A percentile compares a stretch with the other conserved stretches of the same genome.
Evolutionary conservation across 2,113 vertebrate species (phyloP).

Genomic region (Tonatia bakeri): DNA sequence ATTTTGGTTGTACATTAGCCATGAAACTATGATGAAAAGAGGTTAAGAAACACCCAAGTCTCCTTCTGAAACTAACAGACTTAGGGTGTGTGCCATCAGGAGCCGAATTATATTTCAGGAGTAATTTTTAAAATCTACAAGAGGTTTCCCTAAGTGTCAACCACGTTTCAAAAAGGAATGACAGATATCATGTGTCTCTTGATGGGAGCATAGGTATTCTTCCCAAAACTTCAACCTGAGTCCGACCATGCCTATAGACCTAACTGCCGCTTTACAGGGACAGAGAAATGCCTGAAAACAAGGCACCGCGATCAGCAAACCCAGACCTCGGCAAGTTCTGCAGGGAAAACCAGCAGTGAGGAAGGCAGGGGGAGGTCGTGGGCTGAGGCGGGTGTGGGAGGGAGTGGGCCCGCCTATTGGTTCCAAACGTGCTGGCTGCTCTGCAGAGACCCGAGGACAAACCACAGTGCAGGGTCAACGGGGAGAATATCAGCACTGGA

Average conservation of each 20-base stretch:
- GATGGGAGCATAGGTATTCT: background rate
- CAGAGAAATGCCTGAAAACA: background rate
- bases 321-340: background rate
- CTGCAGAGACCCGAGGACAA: background rate
- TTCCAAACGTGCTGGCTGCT: background rate
- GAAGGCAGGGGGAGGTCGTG: no score
- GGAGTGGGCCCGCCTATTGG: fast-evolving
- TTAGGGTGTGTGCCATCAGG: background rate
- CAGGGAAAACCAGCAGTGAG: background rate
- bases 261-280: background rate
- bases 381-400: background rate
- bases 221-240: background rate
- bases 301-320: background rate
- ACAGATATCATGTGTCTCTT: background rate
- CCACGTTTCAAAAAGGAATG: background rate
- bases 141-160: background rate
- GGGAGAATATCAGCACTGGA: background rate
- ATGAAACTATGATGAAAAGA: background rate
- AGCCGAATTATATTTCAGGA: background rate
- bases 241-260: background rate
- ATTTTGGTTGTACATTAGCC: background rate
- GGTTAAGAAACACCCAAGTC: background rate
- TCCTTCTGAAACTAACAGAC: background rate
- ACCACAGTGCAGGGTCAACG: background rate
- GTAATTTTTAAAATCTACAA: background rate